Percentiles rank a stretch among this genome's conserved stretches.
Conservation (phyloP, 2,888 invertebrate genomes). For the Itoplectis maculator region DNA sequence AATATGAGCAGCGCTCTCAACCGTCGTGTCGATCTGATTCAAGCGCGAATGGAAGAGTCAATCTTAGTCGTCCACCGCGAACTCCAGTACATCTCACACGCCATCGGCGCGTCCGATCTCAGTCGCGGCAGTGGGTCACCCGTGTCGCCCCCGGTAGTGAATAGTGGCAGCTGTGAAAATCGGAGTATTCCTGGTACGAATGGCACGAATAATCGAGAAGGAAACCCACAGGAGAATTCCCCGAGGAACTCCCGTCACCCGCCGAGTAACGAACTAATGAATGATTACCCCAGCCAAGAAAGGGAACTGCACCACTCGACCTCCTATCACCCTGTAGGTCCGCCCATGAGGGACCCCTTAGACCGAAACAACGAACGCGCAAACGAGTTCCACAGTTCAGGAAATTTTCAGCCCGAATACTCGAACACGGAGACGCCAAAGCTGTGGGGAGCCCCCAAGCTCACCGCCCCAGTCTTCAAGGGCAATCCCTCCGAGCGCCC, state of each 20-base stretch:
- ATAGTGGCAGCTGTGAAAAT: background rate
- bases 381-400: too few species aligned
- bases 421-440: background rate
- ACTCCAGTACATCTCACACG: background rate
- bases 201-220: too few species aligned
- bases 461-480: background rate
- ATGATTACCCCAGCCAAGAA: too few species aligned
- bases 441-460: background rate
- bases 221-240: too few species aligned
- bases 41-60: background rate
- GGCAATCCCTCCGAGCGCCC: background rate
- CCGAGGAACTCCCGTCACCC: too few species aligned
- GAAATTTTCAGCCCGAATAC: background rate
- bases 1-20: background rate
- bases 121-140: background rate
- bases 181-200: too few species aligned
- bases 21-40: background rate
- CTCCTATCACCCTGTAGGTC: too few species aligned
- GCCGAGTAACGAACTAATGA: too few species aligned
- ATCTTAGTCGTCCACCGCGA: background rate
- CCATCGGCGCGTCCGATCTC: too few species aligned
- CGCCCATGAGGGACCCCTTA: too few species aligned
- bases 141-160: background rate
- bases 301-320: too few species aligned
- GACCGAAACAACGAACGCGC: too few species aligned